Conservation (phyloP, 2,113 vertebrate species). For the Cnemophilus loriae region DNA sequence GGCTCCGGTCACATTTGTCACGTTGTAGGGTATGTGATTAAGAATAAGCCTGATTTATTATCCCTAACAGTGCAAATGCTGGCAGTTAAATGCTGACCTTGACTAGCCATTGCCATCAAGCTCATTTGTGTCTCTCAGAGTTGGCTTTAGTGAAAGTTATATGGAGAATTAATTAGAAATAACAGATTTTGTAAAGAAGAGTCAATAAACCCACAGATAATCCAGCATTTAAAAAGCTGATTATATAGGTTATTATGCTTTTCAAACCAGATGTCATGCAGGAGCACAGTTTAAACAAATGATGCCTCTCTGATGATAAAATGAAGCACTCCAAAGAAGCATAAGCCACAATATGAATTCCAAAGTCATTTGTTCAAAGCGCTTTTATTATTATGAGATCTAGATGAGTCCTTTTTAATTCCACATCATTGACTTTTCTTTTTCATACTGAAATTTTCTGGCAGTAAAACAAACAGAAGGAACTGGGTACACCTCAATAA, state of each 20-base stretch:
- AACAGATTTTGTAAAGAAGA: constrained; percentile 50
- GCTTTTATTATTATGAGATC: neutral
- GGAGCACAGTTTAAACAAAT: constrained; percentile 36
- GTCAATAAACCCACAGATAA: constrained; percentile 52
- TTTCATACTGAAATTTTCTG: neutral
- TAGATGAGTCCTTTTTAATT: constrained; percentile 11
- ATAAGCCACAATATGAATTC: constrained; percentile 8
- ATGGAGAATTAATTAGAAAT: constrained; percentile 52
- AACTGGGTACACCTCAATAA: neutral
- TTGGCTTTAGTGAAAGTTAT: constrained; percentile 12
- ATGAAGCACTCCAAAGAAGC: neutral
- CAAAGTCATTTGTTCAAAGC: neutral
- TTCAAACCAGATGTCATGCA: constrained; percentile 56
- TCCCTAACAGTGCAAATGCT: constrained; percentile 7
- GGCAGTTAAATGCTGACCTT: constrained; percentile 45
- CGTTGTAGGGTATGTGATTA: constrained; percentile 1
- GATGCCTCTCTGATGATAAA: neutral
- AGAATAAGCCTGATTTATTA: constrained; percentile 38
- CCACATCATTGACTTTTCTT: neutral
- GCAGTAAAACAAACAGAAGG: neutral
- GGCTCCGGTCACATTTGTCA: neutral
- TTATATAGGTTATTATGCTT: constrained; percentile 58
- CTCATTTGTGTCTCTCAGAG: constrained; percentile 17
- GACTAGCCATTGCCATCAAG: constrained; percentile 30
- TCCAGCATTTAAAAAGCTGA: constrained; percentile 58